Evolutionary conservation across 2,113 vertebrate genomes (phyloP).

Genomic region (Typhlomys cinereus): DNA sequence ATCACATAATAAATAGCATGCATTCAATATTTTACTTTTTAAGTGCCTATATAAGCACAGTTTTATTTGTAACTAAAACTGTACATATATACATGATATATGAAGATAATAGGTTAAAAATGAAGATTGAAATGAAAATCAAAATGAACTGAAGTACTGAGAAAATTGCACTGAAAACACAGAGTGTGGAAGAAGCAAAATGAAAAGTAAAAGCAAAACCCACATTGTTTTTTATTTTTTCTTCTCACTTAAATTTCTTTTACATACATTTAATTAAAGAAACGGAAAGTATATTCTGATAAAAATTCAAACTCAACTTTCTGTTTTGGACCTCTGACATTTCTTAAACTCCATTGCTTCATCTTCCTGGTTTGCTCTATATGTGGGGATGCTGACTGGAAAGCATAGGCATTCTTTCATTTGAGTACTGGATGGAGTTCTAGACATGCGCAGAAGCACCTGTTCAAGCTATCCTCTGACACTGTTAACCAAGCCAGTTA

Average conservation of each 20-base stretch:
- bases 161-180: background rate
- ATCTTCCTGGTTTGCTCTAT: background rate
- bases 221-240: background rate
- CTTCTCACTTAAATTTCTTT: background rate
- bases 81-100: too few species aligned
- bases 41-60: too few species aligned
- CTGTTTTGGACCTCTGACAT: background rate
- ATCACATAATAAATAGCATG: background rate
- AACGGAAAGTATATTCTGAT: background rate
- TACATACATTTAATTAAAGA: background rate
- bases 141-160: background rate
- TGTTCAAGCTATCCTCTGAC: background rate
- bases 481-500: background rate
- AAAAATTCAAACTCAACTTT: background rate
- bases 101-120: too few species aligned
- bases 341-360: background rate
- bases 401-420: accelerated
- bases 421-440: background rate
- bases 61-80: too few species aligned
- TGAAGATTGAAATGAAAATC: too few species aligned
- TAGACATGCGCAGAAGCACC: background rate
- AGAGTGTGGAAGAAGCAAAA: background rate
- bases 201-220: background rate
- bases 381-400: background rate
- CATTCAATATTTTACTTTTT: background rate